These are phyloP conservation scores for Oenanthe melanoleuca DNA, from an alignment of 2,113 vertebrate genomes.

Conservation along the genomic window DNA sequence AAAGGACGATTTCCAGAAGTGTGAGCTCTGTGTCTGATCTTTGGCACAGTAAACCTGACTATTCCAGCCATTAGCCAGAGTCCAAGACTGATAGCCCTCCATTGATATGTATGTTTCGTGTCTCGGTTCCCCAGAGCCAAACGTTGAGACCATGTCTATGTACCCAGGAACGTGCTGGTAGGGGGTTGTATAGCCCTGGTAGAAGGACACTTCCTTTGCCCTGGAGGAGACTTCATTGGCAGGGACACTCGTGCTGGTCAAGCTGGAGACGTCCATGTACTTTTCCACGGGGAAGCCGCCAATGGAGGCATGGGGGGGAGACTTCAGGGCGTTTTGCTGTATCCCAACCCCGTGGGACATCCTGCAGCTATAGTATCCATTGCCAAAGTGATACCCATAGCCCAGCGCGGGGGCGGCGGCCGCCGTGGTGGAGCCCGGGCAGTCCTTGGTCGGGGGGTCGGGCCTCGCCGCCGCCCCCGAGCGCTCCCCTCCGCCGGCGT, in stretches of 20 bases:
- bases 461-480: conserved; percentile 70
- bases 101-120: conserved; percentile 83
- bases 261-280: conserved; percentile 83
- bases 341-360: conserved; percentile 83
- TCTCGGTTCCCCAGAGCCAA: conserved; percentile 79
- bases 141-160: conserved; percentile 85
- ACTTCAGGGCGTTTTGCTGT: conserved; percentile 81
- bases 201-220: conserved; percentile 83
- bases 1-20: conserved; percentile 88
- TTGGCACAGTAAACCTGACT: conserved; percentile 85
- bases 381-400: conserved; percentile 86
- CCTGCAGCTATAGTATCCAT: conserved; percentile 87
- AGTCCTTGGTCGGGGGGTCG: conserved; percentile 73
- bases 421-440: conserved; percentile 65
- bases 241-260: conserved; percentile 77
- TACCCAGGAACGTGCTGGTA: conserved; percentile 85
- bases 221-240: conserved; percentile 79
- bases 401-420: conserved; percentile 75
- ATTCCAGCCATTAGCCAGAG: conserved; percentile 86
- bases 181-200: conserved; percentile 81
- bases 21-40: conserved; percentile 84
- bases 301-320: conserved; percentile 78
- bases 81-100: conserved; percentile 87
- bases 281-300: conserved; percentile 83
- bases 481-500: conserved; percentile 75